phyloP scores from a whole-genome alignment of 37 sponge, comb jelly and placozoan genomes.

The Cliona cf. orientalis region DNA sequence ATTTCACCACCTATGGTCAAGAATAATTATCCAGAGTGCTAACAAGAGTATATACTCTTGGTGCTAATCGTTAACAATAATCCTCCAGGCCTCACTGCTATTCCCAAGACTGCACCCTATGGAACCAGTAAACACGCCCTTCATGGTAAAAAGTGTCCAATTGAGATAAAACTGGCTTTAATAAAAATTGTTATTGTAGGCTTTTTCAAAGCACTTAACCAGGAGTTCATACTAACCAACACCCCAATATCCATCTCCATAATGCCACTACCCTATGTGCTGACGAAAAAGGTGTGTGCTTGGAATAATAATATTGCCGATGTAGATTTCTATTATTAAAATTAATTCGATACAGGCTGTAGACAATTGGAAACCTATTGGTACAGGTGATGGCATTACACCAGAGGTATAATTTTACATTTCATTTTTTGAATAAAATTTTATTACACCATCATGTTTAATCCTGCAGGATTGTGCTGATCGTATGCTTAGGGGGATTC shows the following conservation, averaged over 20 bases:
- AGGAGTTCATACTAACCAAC: slow-evolving; percentile 45
- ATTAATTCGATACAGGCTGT: slow-evolving; percentile 53
- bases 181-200: slow-evolving; percentile 7
- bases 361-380: slow-evolving; percentile 8
- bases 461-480: slow-evolving; percentile 42
- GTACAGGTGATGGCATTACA: slow-evolving; percentile 16
- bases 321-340: neutral
- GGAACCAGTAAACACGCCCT: slow-evolving; percentile 63
- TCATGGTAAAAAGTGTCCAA: slow-evolving; percentile 46
- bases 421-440: neutral
- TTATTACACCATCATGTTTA: neutral
- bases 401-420: slow-evolving; percentile 20
- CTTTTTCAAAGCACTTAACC: slow-evolving; percentile 41
- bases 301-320: neutral
- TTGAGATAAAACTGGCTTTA: too few relatives aligned
- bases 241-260: slow-evolving; percentile 39
- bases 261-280: slow-evolving; percentile 58
- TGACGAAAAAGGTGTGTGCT: slow-evolving; percentile 23
- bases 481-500: slow-evolving; percentile 50
- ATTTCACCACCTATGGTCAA: neutral
- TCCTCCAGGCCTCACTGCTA: slow-evolving; percentile 6
- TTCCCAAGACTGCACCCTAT: slow-evolving; percentile 51
- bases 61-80: too few relatives aligned
- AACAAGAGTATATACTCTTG: too few relatives aligned
- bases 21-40: too few relatives aligned